Base-by-base conservation (phyloP, 2,113 vertebrate species). In the Laticauda laticaudata region DNA sequence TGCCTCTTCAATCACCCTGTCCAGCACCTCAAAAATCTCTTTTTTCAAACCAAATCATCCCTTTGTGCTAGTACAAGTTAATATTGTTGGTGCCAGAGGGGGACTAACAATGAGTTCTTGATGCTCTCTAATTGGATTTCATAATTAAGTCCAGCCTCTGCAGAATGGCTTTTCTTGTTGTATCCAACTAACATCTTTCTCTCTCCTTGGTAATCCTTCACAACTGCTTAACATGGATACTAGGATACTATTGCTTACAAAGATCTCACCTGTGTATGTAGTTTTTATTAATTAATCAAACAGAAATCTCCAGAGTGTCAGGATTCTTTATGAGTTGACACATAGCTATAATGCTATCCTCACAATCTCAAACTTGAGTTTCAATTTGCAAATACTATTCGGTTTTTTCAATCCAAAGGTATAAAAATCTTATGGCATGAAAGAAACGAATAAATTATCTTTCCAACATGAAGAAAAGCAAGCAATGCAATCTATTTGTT, bases 91-190 rank as follows among this genome's bases (percentile, higher is more conserved):
- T 54, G 75, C 92, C 89, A 87, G 92, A 90, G 92, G 92, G 92
- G 87, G 29, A 90, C 81, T 85, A 61, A 89, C 89, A 90, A 87
- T 54, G 81, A 81, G 51, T 86, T 64, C 89, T 93, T 93, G 89
- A 90, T 51, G 48, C 89, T 90, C 64, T 87, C 56, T 93, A 93
- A 93, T 90, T 93, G 81, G 87, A 93, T 93, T 93, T 93, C 92
- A 93, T 93, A 93, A 93, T 93, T 64, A 87, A 93, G 92, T 11
- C 92, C 15, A n/a, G 81, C 81, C 89, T 90, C 81, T 51, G 23
- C 92, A 90, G 48, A 90, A 64, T 3, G 0, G 81, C 92, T 90
- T 87, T 93, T 93, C 89, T 87, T 87, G 55, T 90, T 87, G 81
- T 18, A 64, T 87, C 92, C 56, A 54, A 23, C 85, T 51, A 61